Evolutionary conservation across 2,113 vertebrate species (phyloP), one percentile per base, ranked within the genome.

Genomic region (Amia ocellicauda): DNA sequence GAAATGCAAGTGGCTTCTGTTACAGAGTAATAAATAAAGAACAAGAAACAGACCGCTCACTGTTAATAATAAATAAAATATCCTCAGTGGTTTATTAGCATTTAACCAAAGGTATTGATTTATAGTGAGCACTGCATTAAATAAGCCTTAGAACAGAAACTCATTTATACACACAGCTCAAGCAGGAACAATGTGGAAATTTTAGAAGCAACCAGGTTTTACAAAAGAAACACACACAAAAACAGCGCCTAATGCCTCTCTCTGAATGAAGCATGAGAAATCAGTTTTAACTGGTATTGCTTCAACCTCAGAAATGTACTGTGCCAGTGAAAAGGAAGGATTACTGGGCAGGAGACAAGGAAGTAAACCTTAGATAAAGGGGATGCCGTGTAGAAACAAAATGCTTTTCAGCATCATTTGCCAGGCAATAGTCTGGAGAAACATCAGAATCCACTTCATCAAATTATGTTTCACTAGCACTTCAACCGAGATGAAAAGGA

Each of bases 131-230:
- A 40, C 49, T 43, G 49, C 56, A 66, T 60, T 53, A 29, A 60
- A 54, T 22, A 43, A 36, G 47, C 22, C 47, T 0, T 55, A 72
- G 78, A 81, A 79, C 70, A 78, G 69, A 76, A 66, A 64, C 70
- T 76, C 61, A 72, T 78, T 81, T 74, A 68, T 81, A 64, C 62
- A 60, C 28, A 58, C 19, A 60, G 66, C 73, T 68, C 72, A 63
- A 63, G 76, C 67, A 54, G 59, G 80, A 80, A 85, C 81, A 83
- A 84, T 81, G 75, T 80, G 74, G 84, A 86, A 80, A 80, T 80
- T 79, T 83, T 83, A 86, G 82, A 86, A 75, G 79, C 53, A 74
- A 80, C 73, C 49, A 63, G 70, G 70, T 62, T 28, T 31, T 72
- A 82, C 78, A 81, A 80, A 80, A 62, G 68, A 70, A 73, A 79